These are phyloP conservation scores for Dendrolimus kikuchii DNA, from an alignment of 1,140 invertebrate genomes.

Conservation along the genomic window DNA sequence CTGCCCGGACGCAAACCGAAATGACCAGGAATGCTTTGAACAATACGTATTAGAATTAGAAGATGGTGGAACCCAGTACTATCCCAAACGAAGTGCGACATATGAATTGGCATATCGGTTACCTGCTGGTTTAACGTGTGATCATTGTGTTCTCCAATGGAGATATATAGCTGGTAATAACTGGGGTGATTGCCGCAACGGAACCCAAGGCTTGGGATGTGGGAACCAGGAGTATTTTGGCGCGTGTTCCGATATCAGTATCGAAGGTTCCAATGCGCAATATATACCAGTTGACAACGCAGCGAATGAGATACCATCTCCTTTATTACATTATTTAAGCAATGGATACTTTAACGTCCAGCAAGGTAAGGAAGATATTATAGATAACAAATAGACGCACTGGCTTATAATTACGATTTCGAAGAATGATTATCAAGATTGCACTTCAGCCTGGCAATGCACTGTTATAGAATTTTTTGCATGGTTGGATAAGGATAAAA, in stretches of 20 bases:
- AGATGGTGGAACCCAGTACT: slow-evolving; percentile 74
- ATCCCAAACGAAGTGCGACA: slow-evolving; percentile 81
- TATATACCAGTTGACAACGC: not conserved
- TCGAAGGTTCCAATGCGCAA: slow-evolving; percentile 38
- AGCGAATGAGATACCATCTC: slow-evolving; percentile 11
- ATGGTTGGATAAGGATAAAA: no score
- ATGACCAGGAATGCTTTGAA: slow-evolving; percentile 84
- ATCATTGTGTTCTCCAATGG: slow-evolving; percentile 88
- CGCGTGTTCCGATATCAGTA: slow-evolving; percentile 86
- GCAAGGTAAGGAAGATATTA: not conserved
- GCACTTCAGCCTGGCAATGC: no score
- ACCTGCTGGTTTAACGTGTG: slow-evolving; percentile 78
- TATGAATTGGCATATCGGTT: slow-evolving; percentile 80
- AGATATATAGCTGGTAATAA: slow-evolving; percentile 85
- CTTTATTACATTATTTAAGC: slow-evolving; percentile 18
- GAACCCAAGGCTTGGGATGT: slow-evolving; percentile 79
- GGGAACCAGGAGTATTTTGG: slow-evolving; percentile 90
- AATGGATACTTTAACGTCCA: slow-evolving; percentile 16
- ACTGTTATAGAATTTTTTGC: no score
- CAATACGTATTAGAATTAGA: slow-evolving; percentile 76
- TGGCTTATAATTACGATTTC: no score
- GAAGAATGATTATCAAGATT: no score
- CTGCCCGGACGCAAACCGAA: slow-evolving; percentile 74
- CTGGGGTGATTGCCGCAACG: slow-evolving; percentile 82
- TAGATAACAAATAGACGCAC: no score